Percentiles rank a stretch among this genome's conserved stretches.
phyloP scores from a whole-genome alignment of 2,888 invertebrate genomes.

The Nemapogon koenigi region DNA sequence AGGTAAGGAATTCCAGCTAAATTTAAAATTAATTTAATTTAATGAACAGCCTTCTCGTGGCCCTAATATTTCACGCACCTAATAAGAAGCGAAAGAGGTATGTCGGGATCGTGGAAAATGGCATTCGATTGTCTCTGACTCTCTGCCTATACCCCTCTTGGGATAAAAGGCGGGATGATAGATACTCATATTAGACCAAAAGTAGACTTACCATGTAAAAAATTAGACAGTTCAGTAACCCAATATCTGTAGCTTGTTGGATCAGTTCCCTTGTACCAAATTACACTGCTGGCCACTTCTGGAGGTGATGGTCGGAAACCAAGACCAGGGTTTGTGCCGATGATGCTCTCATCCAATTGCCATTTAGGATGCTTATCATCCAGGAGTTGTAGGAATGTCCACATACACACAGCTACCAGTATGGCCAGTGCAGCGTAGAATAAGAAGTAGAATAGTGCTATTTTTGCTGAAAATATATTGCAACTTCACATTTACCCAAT shows the following conservation, averaged over 20 bases:
- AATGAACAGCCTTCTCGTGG: too few relatives aligned
- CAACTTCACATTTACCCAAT: too few relatives aligned
- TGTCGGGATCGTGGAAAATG: too few relatives aligned
- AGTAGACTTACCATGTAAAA: slow-evolving; percentile 79
- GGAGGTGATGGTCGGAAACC: slow-evolving; percentile 95
- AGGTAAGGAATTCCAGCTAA: too few relatives aligned
- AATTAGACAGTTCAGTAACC: slow-evolving; percentile 76
- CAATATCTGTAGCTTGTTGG: slow-evolving; percentile 78
- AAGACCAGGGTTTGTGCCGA: slow-evolving; percentile 95
- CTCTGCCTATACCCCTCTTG: too few relatives aligned
- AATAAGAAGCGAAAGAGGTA: slow-evolving; percentile 1
- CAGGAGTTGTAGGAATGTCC: slow-evolving; percentile 91
- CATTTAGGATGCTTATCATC: slow-evolving; percentile 90
- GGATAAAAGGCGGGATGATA: too few relatives aligned
- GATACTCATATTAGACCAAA: not conserved
- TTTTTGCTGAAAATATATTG: slow-evolving; percentile 84
- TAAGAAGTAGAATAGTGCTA: slow-evolving; percentile 91
- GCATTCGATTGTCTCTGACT: too few relatives aligned
- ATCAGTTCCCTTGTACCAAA: slow-evolving; percentile 90
- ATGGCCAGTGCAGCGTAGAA: slow-evolving; percentile 93
- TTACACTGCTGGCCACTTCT: slow-evolving; percentile 88
- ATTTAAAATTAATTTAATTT: too few relatives aligned
- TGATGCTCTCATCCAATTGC: slow-evolving; percentile 84
- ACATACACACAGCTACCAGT: slow-evolving; percentile 92
- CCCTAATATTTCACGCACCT: too few relatives aligned